phyloP scores from a whole-genome alignment of 2,113 vertebrate species.

The Oryzias woworae region DNA sequence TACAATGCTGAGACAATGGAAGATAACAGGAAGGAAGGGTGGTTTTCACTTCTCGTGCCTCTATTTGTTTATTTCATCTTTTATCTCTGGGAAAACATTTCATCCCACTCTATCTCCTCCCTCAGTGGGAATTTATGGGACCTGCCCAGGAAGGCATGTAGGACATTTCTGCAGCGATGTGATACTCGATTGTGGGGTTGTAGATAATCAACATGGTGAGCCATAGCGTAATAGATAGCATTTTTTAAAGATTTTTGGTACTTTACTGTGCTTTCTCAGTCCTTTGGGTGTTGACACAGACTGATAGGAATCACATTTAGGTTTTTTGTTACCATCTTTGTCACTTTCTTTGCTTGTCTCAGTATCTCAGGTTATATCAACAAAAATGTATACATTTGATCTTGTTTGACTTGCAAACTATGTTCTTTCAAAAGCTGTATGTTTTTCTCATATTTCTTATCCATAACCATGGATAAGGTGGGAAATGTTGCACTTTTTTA shows the following conservation, averaged over 20 bases:
- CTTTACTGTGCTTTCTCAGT: conserved; percentile 16
- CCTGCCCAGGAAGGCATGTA: conserved; percentile 56
- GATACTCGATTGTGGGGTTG: conserved; percentile 29
- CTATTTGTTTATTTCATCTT: conserved; percentile 68
- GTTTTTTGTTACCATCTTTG: conserved; percentile 6
- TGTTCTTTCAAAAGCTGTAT: no score
- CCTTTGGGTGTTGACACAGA: conserved; percentile 25
- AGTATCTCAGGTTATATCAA: not conserved
- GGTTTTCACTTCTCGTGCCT: conserved; percentile 47
- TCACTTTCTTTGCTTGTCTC: conserved; percentile 3
- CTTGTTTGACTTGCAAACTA: no score
- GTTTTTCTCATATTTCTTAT: no score
- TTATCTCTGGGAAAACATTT: conserved; percentile 74
- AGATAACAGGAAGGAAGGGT: conserved; percentile 77
- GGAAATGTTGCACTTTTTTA: no score
- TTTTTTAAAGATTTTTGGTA: conserved; percentile 43
- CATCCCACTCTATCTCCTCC: conserved; percentile 55
- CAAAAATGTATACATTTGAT: not conserved
- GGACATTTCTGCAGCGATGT: conserved; percentile 31
- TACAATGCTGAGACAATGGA: conserved; percentile 16
- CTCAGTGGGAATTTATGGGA: conserved; percentile 56
- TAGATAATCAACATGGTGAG: conserved; percentile 60
- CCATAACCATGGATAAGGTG: no score
- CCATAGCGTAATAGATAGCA: conserved; percentile 31
- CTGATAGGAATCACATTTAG: conserved; percentile 44